phyloP scores from a whole-genome alignment of 2,797 vertebrate genomes.

The Synaphobranchus kaupii region DNA sequence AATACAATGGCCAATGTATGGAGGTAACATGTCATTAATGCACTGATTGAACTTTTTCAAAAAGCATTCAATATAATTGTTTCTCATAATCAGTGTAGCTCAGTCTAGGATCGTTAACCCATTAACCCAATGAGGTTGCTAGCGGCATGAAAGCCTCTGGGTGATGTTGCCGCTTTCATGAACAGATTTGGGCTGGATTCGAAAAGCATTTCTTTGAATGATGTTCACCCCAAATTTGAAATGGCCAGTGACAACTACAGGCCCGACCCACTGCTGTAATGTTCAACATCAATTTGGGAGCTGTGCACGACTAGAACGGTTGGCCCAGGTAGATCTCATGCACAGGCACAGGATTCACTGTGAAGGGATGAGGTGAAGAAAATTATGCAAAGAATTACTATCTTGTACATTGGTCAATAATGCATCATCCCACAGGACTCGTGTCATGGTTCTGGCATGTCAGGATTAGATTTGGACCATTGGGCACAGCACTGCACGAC shows the following conservation, averaged over 20 bases:
- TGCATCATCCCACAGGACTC: not conserved
- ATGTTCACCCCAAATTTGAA: not conserved
- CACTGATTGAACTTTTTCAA: not conserved
- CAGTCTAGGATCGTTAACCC: not conserved
- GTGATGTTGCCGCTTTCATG: not conserved
- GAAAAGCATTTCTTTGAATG: not conserved
- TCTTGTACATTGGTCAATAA: not conserved
- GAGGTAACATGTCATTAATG: not conserved
- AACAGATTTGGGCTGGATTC: not conserved
- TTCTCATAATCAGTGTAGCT: not conserved
- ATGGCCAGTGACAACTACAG: no score
- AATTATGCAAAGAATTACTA: not conserved
- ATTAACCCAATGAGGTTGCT: not conserved
- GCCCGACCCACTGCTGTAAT: not conserved
- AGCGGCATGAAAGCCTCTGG: not conserved
- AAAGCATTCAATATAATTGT: not conserved
- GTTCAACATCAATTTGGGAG: not conserved
- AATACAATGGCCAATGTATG: not conserved
- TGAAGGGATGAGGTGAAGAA: not conserved
- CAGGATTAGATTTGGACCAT: not conserved
- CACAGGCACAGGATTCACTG: not conserved
- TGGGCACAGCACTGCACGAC: not conserved
- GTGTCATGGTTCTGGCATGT: not conserved
- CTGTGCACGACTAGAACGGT: not conserved
- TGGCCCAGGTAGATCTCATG: not conserved